These are phyloP conservation scores for Drosophila insularis DNA, from an alignment of 1,140 invertebrate genomes.

Conservation along the genomic window DNA sequence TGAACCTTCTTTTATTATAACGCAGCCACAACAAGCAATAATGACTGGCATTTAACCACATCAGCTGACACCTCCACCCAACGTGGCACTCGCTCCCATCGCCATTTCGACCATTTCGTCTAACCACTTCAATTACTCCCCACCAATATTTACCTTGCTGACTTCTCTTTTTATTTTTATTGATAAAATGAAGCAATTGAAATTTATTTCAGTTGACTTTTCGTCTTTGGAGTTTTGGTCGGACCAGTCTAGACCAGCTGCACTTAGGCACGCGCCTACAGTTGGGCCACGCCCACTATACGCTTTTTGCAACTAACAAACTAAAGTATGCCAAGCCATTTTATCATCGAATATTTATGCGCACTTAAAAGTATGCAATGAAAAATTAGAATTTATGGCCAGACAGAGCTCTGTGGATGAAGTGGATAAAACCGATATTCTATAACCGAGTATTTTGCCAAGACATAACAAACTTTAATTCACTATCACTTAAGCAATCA, in stretches of 20 bases:
- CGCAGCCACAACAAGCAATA: constrained; percentile 47
- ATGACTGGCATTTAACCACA: constrained; percentile 44
- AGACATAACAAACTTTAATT: not conserved
- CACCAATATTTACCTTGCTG: constrained; percentile 54
- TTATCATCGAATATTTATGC: constrained; percentile 51
- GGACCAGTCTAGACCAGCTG: constrained; percentile 52
- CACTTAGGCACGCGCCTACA: constrained; percentile 59
- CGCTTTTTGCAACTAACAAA: not conserved
- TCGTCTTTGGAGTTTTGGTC: constrained; percentile 16
- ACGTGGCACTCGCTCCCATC: not conserved
- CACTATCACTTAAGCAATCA: not conserved
- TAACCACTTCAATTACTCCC: constrained; percentile 62
- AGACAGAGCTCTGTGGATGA: not conserved
- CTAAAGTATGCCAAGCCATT: constrained; percentile 19
- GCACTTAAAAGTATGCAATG: constrained; percentile 60
- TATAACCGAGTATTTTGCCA: not conserved
- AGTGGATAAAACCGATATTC: constrained; percentile 20
- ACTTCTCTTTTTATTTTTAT: constrained; percentile 6
- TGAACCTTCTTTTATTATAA: not conserved
- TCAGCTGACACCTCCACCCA: constrained; percentile 9
- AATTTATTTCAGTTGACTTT: constrained; percentile 63
- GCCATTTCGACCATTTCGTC: not conserved
- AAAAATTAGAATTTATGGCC: constrained; percentile 41
- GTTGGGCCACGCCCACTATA: constrained; percentile 14
- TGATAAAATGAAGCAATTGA: constrained; percentile 21